Conservation (phyloP, 1,140 invertebrate genomes). For the Papilio dardanus region DNA sequence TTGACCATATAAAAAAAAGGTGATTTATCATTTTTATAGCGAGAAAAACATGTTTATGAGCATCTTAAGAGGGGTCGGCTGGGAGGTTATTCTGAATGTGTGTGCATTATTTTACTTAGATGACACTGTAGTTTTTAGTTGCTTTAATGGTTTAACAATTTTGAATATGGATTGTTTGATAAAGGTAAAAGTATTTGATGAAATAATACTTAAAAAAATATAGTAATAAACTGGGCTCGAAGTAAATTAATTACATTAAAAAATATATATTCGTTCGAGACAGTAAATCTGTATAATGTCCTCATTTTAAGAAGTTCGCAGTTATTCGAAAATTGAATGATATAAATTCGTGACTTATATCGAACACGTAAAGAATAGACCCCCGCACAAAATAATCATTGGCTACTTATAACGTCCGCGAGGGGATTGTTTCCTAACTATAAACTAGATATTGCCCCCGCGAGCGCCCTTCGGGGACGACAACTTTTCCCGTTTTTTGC, state of each 20-base stretch:
- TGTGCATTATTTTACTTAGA: slow-evolving; percentile 18
- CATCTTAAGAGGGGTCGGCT: slow-evolving; percentile 72
- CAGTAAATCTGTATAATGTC: neutral
- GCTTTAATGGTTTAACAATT: too few species aligned
- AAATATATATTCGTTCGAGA: neutral
- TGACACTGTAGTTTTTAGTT: too few species aligned
- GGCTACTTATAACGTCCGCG: slow-evolving; percentile 70
- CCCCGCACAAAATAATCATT: slow-evolving; percentile 73
- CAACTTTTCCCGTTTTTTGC: slow-evolving; percentile 61
- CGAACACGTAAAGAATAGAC: slow-evolving; percentile 46
- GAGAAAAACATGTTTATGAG: slow-evolving; percentile 81
- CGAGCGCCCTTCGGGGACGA: slow-evolving; percentile 52
- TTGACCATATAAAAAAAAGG: slow-evolving; percentile 81
- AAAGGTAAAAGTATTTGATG: too few species aligned
- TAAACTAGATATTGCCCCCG: slow-evolving; percentile 68
- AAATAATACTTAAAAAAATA: too few species aligned
- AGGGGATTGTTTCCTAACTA: slow-evolving; percentile 69
- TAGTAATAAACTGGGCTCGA: too few species aligned
- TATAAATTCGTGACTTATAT: slow-evolving; percentile 6
- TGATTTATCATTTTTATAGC: slow-evolving; percentile 81
- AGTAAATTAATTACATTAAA: neutral
- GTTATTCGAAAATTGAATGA: neutral
- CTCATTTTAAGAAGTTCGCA: neutral
- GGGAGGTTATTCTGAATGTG: slow-evolving; percentile 45
- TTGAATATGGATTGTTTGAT: too few species aligned